phyloP scores from a whole-genome alignment of 2,797 vertebrate genomes.

The Sylvia borin region DNA sequence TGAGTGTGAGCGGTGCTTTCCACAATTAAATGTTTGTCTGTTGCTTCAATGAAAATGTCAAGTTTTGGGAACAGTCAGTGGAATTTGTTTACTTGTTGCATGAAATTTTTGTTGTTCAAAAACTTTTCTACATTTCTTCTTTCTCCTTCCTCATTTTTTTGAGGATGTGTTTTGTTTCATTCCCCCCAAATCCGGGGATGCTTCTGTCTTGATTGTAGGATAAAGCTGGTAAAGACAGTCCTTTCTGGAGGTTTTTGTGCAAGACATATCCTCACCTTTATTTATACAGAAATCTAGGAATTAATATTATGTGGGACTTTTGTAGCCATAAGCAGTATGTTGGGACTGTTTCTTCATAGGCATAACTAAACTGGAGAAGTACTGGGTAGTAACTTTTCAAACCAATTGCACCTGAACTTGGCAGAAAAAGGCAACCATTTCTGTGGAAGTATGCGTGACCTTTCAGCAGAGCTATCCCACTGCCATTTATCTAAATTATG shows the following conservation, averaged over 20 bases:
- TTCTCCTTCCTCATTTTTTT: not conserved
- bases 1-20: not conserved
- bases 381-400: not conserved
- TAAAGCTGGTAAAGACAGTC: not conserved
- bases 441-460: not conserved
- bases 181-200: not conserved
- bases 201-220: not conserved
- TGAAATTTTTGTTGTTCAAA: not conserved
- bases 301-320: accelerated
- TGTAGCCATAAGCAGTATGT: not conserved
- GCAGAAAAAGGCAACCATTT: not conserved
- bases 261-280: not conserved
- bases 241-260: not conserved
- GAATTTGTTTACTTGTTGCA: not conserved
- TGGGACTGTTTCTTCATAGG: not conserved
- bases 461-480: conserved; percentile 23
- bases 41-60: not conserved
- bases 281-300: not conserved
- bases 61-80: not conserved
- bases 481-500: conserved; percentile 33
- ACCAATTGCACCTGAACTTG: not conserved
- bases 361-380: not conserved
- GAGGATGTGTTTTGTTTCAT: not conserved
- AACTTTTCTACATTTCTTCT: not conserved
- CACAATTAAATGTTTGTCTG: accelerated